phyloP scores from a whole-genome alignment of 1,140 invertebrate genomes.

The Polyergus mexicanus region DNA sequence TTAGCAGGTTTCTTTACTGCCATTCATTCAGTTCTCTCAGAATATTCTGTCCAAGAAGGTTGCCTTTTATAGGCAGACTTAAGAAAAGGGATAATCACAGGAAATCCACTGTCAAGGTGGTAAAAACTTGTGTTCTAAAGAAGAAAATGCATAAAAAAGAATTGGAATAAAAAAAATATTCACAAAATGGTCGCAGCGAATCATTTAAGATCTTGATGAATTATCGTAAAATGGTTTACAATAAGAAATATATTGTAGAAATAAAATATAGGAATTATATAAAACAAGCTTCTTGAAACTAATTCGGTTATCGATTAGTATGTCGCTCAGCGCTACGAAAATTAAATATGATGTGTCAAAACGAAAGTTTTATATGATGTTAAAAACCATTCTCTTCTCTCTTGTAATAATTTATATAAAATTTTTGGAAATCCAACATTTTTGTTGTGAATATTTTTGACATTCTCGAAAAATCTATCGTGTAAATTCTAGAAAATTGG shows the following conservation, averaged over 20 bases:
- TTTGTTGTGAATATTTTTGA: too few relatives aligned
- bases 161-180: constrained; percentile 7
- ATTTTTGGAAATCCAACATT: too few relatives aligned
- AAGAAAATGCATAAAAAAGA: neutral
- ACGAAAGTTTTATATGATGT: too few relatives aligned
- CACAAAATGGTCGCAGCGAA: neutral
- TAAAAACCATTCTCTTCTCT: too few relatives aligned
- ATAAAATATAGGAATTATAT: neutral
- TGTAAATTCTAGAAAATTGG: neutral
- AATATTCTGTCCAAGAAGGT: constrained; percentile 14
- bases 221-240: neutral
- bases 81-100: constrained; percentile 38
- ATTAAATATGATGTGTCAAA: neutral
- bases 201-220: constrained; percentile 1
- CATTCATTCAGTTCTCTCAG: constrained; percentile 17
- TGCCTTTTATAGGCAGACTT: neutral
- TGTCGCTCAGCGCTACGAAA: neutral
- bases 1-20: constrained; percentile 46
- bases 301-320: too few relatives aligned
- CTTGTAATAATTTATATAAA: too few relatives aligned
- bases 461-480: neutral
- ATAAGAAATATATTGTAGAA: neutral
- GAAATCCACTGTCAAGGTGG: constrained; percentile 23
- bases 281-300: neutral
- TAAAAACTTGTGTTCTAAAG: constrained; percentile 45